Percentiles rank a stretch among this genome's conserved stretches.
Evolutionary conservation across 2,888 invertebrate species (phyloP).

Genomic region (Shargacucullia verbasci): DNA sequence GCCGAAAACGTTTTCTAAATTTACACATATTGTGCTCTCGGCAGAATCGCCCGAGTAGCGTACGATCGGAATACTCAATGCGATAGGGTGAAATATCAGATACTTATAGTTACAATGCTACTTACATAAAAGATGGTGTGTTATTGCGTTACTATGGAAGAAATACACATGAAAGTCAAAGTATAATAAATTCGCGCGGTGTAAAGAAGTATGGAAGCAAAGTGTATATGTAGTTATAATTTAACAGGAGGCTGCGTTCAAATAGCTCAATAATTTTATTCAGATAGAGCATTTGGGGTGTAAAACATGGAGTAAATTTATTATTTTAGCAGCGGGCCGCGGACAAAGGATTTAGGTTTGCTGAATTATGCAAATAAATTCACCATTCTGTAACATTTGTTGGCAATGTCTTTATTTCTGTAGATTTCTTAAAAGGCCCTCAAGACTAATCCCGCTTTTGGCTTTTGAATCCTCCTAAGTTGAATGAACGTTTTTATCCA

Average conservation of each 20-base stretch:
- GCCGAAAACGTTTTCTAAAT: slow-evolving; percentile 87
- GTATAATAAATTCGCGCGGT: slow-evolving; percentile 39
- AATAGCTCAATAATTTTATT: slow-evolving; percentile 84
- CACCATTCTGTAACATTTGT: slow-evolving; percentile 89
- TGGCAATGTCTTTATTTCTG: slow-evolving; percentile 87
- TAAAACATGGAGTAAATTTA: slow-evolving; percentile 86
- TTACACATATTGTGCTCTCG: slow-evolving; percentile 87
- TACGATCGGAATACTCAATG: slow-evolving; percentile 84
- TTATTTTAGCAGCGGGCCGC: slow-evolving; percentile 83
- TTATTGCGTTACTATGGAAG: slow-evolving; percentile 49
- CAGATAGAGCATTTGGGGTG: slow-evolving; percentile 81
- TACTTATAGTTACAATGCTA: slow-evolving; percentile 69
- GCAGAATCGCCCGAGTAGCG: slow-evolving; percentile 80
- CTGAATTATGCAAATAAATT: slow-evolving; percentile 89
- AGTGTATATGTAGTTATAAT: slow-evolving; percentile 33
- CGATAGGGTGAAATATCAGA: slow-evolving; percentile 74
- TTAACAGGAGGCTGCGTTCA: slow-evolving; percentile 70
- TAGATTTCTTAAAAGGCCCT: slow-evolving; percentile 85
- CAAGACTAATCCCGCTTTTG: slow-evolving; percentile 80
- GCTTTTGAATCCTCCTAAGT: slow-evolving; percentile 77
- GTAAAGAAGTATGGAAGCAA: neutral
- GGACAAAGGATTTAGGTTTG: slow-evolving; percentile 88
- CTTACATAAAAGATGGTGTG: slow-evolving; percentile 62
- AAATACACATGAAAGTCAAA: slow-evolving; percentile 44
- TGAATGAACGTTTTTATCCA: slow-evolving; percentile 69